These are phyloP conservation scores for Parazoanthus darwini DNA, from an alignment of 92 coral and sea anemone species.

Conservation along the genomic window DNA sequence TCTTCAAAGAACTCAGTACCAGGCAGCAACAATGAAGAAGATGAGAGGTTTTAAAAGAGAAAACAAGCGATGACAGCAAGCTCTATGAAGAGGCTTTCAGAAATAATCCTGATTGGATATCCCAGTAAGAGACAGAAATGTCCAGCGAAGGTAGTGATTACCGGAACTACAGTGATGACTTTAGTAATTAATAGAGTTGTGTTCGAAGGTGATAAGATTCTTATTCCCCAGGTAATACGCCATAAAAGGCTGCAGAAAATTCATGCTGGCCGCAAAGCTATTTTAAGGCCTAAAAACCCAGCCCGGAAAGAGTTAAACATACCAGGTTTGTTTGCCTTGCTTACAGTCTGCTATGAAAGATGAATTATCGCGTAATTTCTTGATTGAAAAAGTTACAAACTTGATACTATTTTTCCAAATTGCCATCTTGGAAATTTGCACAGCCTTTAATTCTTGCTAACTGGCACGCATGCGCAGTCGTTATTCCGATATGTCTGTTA, in stretches of 20 bases:
- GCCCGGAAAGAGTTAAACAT: too few relatives aligned
- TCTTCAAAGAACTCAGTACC: neutral
- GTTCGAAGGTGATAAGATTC: conserved; percentile 17
- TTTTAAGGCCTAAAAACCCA: too few relatives aligned
- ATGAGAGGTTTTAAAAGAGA: neutral
- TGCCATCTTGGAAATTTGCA: too few relatives aligned
- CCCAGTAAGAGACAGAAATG: too few relatives aligned
- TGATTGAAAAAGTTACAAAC: too few relatives aligned
- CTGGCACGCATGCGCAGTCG: too few relatives aligned
- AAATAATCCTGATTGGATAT: neutral
- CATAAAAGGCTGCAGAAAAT: conserved; percentile 21
- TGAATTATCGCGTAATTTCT: too few relatives aligned
- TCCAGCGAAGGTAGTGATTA: neutral
- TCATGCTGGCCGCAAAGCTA: neutral
- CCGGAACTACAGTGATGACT: conserved; percentile 44
- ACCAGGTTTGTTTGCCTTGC: too few relatives aligned
- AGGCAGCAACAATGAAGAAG: conserved; percentile 1
- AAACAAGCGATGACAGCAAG: neutral
- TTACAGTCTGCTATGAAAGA: too few relatives aligned
- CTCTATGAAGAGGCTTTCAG: neutral
- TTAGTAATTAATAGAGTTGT: conserved; percentile 24
- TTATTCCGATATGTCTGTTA: too few relatives aligned
- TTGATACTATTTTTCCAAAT: too few relatives aligned
- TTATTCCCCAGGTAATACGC: conserved; percentile 11
- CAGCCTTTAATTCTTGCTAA: too few relatives aligned